Conservation (phyloP, 2,113 vertebrate genomes). For the Cheilinus undulatus region DNA sequence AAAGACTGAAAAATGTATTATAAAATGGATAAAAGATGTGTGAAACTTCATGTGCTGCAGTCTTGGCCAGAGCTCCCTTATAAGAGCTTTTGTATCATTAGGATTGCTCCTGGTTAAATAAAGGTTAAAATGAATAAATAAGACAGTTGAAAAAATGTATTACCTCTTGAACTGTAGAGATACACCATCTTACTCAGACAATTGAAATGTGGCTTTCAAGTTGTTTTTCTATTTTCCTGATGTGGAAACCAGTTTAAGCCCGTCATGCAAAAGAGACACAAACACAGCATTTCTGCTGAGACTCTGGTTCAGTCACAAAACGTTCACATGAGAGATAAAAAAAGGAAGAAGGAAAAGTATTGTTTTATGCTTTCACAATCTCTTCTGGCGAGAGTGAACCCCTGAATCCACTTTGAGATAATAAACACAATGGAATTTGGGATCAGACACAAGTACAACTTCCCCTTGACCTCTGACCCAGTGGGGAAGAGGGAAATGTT, state of each 20-base stretch:
- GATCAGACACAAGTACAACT: constrained; percentile 72
- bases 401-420: constrained; percentile 71
- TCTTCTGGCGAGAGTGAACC: constrained; percentile 44
- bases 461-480: constrained; percentile 73
- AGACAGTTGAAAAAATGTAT: too few species aligned
- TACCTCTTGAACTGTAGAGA: too few species aligned
- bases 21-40: too few species aligned
- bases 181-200: constrained; percentile 3
- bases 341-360: constrained; percentile 59
- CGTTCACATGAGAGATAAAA: constrained; percentile 35
- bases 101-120: too few species aligned
- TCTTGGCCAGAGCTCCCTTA: too few species aligned
- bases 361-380: constrained; percentile 74
- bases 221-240: background rate
- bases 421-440: constrained; percentile 79
- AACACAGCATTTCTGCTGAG: constrained; percentile 30
- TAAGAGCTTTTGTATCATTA: too few species aligned
- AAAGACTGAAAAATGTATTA: too few species aligned
- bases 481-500: constrained; percentile 71
- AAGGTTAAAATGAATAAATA: too few species aligned
- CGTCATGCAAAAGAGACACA: background rate
- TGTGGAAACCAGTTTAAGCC: constrained; percentile 15
- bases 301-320: constrained; percentile 31
- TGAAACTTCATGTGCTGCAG: too few species aligned
- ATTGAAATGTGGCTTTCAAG: constrained; percentile 21